A percentile compares a stretch with the other conserved stretches of the same genome.
Conservation (phyloP, 2,797 vertebrate species). For the Cossypha niveicapilla region DNA sequence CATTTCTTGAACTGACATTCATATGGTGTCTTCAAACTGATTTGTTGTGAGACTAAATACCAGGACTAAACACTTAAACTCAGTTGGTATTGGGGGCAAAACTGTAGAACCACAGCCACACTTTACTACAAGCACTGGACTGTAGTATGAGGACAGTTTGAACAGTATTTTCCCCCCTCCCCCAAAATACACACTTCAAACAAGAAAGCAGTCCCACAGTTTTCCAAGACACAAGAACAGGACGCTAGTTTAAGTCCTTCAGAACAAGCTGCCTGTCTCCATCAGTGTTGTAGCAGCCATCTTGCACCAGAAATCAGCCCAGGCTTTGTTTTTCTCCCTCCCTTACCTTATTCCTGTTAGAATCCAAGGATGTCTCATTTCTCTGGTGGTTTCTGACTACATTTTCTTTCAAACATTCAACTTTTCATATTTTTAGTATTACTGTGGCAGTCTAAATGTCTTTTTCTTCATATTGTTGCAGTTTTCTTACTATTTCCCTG, state of each 20-base stretch:
- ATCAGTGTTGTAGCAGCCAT: background rate
- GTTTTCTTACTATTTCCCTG: conserved; percentile 54
- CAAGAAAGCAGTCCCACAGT: conserved; percentile 9
- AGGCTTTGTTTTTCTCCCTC: background rate
- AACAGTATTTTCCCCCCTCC: background rate
- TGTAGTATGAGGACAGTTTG: background rate
- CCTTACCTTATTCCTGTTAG: conserved; percentile 11
- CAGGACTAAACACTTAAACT: background rate
- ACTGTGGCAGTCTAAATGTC: conserved; percentile 33
- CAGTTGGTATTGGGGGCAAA: background rate
- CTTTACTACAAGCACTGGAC: background rate
- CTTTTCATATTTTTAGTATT: background rate
- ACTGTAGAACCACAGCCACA: conserved; percentile 46
- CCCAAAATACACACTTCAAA: conserved; percentile 3
- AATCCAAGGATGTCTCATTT: background rate
- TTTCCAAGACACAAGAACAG: conserved; percentile 25
- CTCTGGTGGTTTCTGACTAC: background rate
- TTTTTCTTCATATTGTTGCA: conserved; percentile 44
- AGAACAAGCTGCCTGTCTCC: conserved; percentile 27
- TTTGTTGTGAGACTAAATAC: conserved; percentile 5
- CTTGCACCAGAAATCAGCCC: conserved; percentile 22
- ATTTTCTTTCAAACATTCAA: background rate
- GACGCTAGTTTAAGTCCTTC: background rate
- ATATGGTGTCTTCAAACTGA: background rate
- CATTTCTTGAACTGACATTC: background rate